These are phyloP conservation scores for Eulacestoma nigropectus DNA, from an alignment of 2,113 vertebrate species.

Conservation along the genomic window DNA sequence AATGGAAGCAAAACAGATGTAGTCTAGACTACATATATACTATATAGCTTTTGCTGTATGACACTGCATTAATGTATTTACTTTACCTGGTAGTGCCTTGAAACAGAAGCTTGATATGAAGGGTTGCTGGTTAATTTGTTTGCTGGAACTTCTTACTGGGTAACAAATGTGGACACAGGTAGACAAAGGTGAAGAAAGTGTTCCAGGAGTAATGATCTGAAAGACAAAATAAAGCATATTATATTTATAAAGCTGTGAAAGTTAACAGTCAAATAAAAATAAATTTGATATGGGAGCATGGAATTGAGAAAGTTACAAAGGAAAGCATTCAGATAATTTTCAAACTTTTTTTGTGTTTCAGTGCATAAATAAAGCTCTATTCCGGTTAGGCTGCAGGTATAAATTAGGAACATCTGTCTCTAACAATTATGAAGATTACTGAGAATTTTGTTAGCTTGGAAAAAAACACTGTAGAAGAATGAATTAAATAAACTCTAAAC, in stretches of 20 bases:
- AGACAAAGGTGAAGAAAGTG: neutral
- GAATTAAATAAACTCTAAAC: neutral
- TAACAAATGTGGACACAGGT: neutral
- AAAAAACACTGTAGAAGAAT: neutral
- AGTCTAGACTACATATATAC: no score
- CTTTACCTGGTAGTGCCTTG: neutral
- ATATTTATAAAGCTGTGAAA: constrained; percentile 5
- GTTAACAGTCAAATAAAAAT: neutral
- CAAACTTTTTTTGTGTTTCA: constrained; percentile 33
- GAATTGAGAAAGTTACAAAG: neutral
- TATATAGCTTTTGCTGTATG: neutral
- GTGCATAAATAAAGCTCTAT: constrained; percentile 26
- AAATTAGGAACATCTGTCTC: neutral
- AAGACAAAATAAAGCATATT: neutral
- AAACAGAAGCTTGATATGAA: neutral
- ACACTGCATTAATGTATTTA: neutral
- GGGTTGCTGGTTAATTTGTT: neutral
- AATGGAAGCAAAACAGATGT: neutral
- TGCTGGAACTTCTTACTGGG: neutral
- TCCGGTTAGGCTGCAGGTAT: neutral
- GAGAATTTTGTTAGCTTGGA: neutral
- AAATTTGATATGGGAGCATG: neutral
- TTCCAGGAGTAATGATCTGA: constrained; percentile 22
- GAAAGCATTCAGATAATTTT: neutral
- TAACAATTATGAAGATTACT: neutral